Evolutionary conservation across 2,797 vertebrate species (phyloP).

Genomic region (Diceros bicornis): DNA sequence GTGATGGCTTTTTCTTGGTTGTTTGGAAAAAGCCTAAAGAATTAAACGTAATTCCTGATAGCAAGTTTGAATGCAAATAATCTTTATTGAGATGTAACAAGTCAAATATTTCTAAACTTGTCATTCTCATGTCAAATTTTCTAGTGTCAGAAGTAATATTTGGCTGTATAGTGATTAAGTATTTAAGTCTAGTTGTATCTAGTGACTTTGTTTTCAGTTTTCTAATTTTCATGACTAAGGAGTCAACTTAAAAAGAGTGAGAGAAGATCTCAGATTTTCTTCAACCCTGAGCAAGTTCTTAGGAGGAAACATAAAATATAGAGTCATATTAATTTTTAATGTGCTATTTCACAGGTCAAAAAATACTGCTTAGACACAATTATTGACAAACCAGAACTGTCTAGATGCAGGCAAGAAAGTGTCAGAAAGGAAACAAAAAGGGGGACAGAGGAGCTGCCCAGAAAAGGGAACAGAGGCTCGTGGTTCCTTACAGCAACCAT

Average conservation of each 20-base stretch:
- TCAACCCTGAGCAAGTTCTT: slow-evolving; percentile 19
- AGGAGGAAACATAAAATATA: background rate
- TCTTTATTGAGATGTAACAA: background rate
- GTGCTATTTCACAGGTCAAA: background rate
- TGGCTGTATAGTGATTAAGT: background rate
- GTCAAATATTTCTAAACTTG: background rate
- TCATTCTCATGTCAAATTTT: background rate
- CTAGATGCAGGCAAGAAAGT: background rate
- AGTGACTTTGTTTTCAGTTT: background rate
- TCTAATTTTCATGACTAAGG: background rate
- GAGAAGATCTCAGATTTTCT: background rate
- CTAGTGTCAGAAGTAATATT: slow-evolving; percentile 7
- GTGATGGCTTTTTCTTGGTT: background rate
- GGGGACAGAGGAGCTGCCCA: background rate
- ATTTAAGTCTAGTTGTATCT: background rate
- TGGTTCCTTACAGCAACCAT: background rate
- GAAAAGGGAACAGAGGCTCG: background rate
- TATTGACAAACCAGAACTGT: background rate
- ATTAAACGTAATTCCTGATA: slow-evolving; percentile 16
- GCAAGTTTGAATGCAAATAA: background rate
- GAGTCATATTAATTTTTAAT: background rate
- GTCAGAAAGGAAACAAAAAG: background rate
- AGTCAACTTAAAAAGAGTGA: background rate
- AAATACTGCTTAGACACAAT: background rate
- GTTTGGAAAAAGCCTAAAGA: background rate